Conservation (phyloP, 2,113 vertebrate species). For the Clarias macrocephalus region DNA sequence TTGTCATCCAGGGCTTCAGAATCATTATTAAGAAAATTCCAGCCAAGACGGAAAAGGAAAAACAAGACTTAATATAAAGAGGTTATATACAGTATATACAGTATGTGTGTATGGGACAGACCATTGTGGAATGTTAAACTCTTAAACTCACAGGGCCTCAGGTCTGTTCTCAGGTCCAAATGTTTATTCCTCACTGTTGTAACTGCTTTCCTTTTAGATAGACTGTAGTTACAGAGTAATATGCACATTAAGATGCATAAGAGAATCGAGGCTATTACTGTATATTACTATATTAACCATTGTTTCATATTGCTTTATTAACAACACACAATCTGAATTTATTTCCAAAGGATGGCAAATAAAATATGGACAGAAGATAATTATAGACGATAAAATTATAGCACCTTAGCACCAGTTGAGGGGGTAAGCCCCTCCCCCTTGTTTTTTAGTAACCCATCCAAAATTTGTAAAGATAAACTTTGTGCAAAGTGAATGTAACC, state of each 20-base stretch:
- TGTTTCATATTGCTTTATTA: background rate
- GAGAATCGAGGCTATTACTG: background rate
- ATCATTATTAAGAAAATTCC: background rate
- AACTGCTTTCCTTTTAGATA: background rate
- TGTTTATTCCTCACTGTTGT: background rate
- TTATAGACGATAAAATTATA: no score
- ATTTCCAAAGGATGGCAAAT: background rate
- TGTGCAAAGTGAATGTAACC: no score
- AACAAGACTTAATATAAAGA: background rate
- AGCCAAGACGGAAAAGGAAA: background rate
- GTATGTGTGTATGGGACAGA: background rate
- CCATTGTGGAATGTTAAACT: background rate
- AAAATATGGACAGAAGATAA: conserved; percentile 38
- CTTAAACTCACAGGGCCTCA: background rate
- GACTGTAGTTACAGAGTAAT: background rate
- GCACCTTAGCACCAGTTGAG: background rate
- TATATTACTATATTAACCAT: no score
- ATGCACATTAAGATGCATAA: background rate
- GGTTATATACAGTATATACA: background rate
- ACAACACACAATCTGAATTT: background rate
- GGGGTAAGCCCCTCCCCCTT: background rate
- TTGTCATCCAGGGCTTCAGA: background rate
- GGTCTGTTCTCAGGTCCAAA: background rate
- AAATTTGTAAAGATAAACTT: background rate
- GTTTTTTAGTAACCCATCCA: background rate